phyloP scores from a whole-genome alignment of 2,113 vertebrate species.

The Speoplatyrhinus poulsoni region DNA sequence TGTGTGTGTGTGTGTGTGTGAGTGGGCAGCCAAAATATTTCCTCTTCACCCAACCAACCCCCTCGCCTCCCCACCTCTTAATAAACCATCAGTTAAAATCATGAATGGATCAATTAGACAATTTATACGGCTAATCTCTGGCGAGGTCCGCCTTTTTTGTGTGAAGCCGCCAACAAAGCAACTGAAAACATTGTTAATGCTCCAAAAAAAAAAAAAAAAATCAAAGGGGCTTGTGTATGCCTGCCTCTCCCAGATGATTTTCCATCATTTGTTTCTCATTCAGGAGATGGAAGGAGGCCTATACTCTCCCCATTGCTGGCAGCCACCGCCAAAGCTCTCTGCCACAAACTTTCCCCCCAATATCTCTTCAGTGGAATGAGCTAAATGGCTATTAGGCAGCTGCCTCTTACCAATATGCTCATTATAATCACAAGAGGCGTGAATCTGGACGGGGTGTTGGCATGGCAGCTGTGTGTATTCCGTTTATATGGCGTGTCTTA shows the following conservation, averaged over 20 bases:
- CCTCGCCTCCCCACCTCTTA: constrained; percentile 57
- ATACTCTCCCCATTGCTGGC: constrained; percentile 67
- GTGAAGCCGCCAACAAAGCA: constrained; percentile 71
- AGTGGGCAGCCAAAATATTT: constrained; percentile 13
- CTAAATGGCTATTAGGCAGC: constrained; percentile 76
- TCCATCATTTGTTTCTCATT: constrained; percentile 76
- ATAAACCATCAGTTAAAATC: constrained; percentile 73
- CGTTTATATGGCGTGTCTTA: constrained; percentile 17
- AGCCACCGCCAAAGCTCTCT: constrained; percentile 73
- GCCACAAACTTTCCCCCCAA: constrained; percentile 74
- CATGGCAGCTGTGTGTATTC: constrained; percentile 70
- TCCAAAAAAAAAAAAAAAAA: constrained; percentile 77
- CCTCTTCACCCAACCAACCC: constrained; percentile 22
- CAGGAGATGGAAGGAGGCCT: constrained; percentile 72
- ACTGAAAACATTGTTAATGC: constrained; percentile 75
- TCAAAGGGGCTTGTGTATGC: constrained; percentile 62
- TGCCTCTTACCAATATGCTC: constrained; percentile 68
- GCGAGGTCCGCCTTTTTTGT: constrained; percentile 56
- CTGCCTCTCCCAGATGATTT: constrained; percentile 71
- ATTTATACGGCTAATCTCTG: constrained; percentile 74
- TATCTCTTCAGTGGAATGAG: constrained; percentile 76
- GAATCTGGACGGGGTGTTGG: constrained; percentile 64
- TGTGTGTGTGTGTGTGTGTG: constrained; percentile 23
- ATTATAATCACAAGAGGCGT: constrained; percentile 70
- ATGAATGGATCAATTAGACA: constrained; percentile 80